Conservation (phyloP, 2,113 vertebrate genomes). For the Macaca nemestrina region DNA sequence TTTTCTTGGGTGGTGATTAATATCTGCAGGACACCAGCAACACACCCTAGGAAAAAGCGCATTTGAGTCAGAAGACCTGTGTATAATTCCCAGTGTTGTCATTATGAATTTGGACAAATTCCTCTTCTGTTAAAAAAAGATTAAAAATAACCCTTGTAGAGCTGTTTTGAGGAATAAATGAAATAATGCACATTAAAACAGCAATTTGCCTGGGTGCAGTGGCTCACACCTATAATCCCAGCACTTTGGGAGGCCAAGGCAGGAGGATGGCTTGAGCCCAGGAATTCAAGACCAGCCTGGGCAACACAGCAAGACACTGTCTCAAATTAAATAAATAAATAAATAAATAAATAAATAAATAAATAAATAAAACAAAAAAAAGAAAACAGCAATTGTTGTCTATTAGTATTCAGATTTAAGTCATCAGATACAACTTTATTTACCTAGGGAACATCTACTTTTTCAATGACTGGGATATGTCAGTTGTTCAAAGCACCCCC, state of each 20-base stretch:
- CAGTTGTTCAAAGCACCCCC: neutral
- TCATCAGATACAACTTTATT: neutral
- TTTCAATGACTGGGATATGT: neutral
- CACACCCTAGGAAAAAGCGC: neutral
- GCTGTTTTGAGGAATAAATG: neutral
- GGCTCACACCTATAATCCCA: too few relatives aligned
- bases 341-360: too few relatives aligned
- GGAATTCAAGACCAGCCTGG: too few relatives aligned
- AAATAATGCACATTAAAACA: constrained; percentile 11
- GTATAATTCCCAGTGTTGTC: neutral
- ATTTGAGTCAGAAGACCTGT: neutral
- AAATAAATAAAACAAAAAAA: too few relatives aligned
- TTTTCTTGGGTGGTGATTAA: neutral
- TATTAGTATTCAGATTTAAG: constrained; percentile 13
- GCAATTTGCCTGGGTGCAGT: too few relatives aligned
- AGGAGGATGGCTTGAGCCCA: too few relatives aligned
- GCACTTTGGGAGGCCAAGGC: too few relatives aligned
- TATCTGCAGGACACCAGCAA: neutral
- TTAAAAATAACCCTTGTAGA: neutral
- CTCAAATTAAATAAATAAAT: too few relatives aligned
- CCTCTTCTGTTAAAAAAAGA: neutral
- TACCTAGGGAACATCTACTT: neutral
- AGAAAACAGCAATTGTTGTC: neutral
- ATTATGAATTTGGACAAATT: constrained; percentile 43
- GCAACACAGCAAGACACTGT: too few relatives aligned